Conservation (phyloP, 2,797 vertebrate genomes). For the Siniperca undulata region DNA sequence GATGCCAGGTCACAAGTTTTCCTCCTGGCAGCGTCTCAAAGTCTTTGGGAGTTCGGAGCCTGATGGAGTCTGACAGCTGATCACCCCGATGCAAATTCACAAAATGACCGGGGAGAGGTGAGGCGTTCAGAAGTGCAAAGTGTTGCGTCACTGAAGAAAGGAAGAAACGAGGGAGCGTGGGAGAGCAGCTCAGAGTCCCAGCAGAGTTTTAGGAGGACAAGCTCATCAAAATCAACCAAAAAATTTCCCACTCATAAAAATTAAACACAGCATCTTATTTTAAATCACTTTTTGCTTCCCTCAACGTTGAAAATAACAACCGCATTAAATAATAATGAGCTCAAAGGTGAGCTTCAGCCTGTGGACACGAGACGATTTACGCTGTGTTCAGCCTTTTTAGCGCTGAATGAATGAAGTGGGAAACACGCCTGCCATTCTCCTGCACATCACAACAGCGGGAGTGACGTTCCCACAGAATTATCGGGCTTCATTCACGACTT, state of each 20-base stretch:
- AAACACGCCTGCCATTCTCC: conserved; percentile 28
- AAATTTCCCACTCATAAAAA: not conserved
- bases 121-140: not conserved
- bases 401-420: not conserved
- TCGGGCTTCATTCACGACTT: conserved; percentile 2
- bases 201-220: not conserved
- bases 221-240: not conserved
- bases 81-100: conserved; percentile 45
- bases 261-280: no score
- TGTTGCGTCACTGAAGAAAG: not conserved
- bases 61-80: conserved; percentile 56
- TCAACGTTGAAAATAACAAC: not conserved
- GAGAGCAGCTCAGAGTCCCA: not conserved
- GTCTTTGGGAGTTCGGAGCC: not conserved
- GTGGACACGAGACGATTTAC: not conserved
- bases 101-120: conserved; percentile 38
- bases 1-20: conserved; percentile 33
- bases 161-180: conserved; percentile 5
- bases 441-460: conserved; percentile 26
- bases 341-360: not conserved
- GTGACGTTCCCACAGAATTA: conserved; percentile 35
- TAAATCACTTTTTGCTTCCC: not conserved
- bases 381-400: not conserved
- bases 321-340: not conserved
- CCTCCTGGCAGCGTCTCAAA: conserved; percentile 48